Evolutionary conservation across 2,113 vertebrate genomes (phyloP), one percentile per base, ranked within the genome.

Genomic region (Leiothrix lutea): DNA sequence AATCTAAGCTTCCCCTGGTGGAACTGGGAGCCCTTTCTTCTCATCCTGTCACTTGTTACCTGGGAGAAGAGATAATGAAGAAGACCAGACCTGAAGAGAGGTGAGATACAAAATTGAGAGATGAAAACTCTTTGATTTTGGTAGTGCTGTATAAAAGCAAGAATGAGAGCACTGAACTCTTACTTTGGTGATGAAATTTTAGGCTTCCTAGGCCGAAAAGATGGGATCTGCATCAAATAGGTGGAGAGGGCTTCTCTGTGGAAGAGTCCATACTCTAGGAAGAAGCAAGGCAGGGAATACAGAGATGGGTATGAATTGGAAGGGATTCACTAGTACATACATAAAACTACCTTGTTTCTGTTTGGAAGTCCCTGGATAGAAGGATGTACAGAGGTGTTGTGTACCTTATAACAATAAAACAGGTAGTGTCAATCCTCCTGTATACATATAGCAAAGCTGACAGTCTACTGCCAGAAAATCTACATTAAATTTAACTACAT

Each of bases 361-460:
- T 51, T 61, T 65, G 45, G 42, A n/a, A 80, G 8, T 23, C 20
- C 31, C 35, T 66, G n/a, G 31, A 44, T 2, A 75, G 66, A 86
- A 69, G 48, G 56, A 72, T 3, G 21, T 28, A 79, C 31, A n/a
- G 33, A 35, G 13, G 13, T 58, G 35, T 3, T 86, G 20, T 33
- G 29, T 22, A 67, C 18, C 11, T n/a, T 18, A 0, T 33, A 77
- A 24, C 7, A 73, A 9, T 35, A 69, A 72, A 90, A 82, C 2
- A 80, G 29, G 50, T 8, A 69, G 12, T 35, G 51, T 56, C 44
- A 71, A 35, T 65, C 7, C 8, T 83, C n/a, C 23, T 0, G 0
- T 23, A 56, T 8, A 50, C 14, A 64, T 2, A 36, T 1, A 51
- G 53, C 45, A 83, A 44, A 77, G 56, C 8, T 67, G 51, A 48